phyloP scores from a whole-genome alignment of 2,797 vertebrate species.

The Bradypus variegatus region DNA sequence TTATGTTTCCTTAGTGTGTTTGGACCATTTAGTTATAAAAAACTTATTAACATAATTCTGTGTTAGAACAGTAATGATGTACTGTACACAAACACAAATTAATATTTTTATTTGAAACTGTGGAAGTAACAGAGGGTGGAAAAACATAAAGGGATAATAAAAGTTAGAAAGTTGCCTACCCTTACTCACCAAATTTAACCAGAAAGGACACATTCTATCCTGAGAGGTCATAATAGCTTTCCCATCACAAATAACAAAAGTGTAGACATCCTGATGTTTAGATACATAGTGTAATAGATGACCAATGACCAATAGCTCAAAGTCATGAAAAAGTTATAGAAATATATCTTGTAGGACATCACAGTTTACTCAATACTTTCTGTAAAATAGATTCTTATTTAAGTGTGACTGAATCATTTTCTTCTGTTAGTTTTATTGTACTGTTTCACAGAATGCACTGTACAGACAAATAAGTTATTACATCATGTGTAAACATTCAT shows the following conservation, averaged over 20 bases:
- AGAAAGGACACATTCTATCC: background rate
- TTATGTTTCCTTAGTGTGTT: conserved; percentile 31
- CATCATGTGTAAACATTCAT: conserved; percentile 65
- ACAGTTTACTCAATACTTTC: conserved; percentile 36
- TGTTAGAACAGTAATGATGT: background rate
- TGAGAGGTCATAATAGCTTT: conserved; percentile 36
- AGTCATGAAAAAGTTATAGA: conserved; percentile 22
- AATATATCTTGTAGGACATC: conserved; percentile 27
- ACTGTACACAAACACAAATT: conserved; percentile 8
- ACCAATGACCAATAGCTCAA: background rate
- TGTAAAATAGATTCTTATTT: conserved; percentile 48
- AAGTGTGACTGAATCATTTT: conserved; percentile 24
- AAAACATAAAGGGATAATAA: conserved; percentile 52
- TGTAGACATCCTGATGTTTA: background rate
- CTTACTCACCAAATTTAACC: background rate
- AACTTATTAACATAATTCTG: background rate
- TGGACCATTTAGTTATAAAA: conserved; percentile 26
- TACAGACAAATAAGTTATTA: conserved; percentile 69
- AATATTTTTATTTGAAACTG: conserved; percentile 48
- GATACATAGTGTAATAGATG: background rate
- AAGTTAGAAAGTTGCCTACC: background rate
- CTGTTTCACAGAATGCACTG: conserved; percentile 59
- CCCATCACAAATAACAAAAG: background rate
- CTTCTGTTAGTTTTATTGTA: conserved; percentile 62
- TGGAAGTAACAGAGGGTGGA: conserved; percentile 49